These are phyloP conservation scores for Pongo abelii DNA, from an alignment of 2,113 vertebrate species.

Conservation along the genomic window DNA sequence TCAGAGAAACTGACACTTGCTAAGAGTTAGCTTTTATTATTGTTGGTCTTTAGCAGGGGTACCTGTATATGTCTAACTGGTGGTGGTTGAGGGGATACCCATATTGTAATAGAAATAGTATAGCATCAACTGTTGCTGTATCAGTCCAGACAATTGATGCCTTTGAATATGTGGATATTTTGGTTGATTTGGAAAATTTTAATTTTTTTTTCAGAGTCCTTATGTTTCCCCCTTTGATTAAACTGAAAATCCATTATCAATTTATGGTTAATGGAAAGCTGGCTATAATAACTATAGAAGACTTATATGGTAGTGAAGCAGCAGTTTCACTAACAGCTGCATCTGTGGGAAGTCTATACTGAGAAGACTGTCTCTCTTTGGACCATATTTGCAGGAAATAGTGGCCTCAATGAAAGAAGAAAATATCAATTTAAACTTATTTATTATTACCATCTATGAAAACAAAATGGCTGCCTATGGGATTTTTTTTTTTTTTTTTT, in stretches of 20 bases:
- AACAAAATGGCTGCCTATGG: not conserved
- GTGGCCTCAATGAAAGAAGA: not conserved
- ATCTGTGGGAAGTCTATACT: not conserved
- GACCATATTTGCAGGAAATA: not conserved
- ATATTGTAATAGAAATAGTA: not conserved
- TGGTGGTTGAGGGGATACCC: not conserved
- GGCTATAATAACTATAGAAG: not conserved
- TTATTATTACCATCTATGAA: not conserved
- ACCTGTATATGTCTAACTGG: not conserved
- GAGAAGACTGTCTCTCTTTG: not conserved
- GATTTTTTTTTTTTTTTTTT: not conserved
- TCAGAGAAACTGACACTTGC: not conserved
- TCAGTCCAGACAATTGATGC: not conserved
- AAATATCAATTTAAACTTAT: not conserved
- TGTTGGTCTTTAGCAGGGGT: not conserved
- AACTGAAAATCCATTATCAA: not conserved
- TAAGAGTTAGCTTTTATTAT: not conserved
- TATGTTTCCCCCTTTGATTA: not conserved
- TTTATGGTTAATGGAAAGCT: not conserved
- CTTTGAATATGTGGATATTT: not conserved
- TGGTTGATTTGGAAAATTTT: not conserved
- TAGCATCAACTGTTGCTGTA: not conserved
- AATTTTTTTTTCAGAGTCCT: not conserved
- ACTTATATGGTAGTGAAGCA: not conserved
- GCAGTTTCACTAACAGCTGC: not conserved